Evolutionary conservation across 2,888 invertebrate species (phyloP).

Genomic region (Acanthoscelides obtectus): DNA sequence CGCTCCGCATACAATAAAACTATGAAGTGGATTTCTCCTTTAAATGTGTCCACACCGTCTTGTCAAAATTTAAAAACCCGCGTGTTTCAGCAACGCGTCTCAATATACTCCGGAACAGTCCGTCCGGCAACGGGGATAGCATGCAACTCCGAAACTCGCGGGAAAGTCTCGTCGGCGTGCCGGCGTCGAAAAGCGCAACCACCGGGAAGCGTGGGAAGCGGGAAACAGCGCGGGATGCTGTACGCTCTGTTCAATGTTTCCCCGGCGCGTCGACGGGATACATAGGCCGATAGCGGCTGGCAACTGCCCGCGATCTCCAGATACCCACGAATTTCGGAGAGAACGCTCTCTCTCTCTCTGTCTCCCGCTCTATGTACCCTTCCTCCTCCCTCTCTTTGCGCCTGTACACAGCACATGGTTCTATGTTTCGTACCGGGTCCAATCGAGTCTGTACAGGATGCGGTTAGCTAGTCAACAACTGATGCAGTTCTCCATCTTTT

Average conservation of each 20-base stretch:
- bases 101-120: background rate
- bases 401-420: background rate
- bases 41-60: no score
- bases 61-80: no score
- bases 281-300: background rate
- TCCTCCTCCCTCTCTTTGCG: background rate
- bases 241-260: background rate
- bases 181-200: background rate
- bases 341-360: background rate
- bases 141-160: background rate
- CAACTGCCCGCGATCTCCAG: background rate
- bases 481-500: no score
- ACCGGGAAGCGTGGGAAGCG: no score
- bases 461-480: no score
- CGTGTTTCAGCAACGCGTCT: no score
- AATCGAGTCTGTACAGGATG: no score
- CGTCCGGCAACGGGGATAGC: background rate
- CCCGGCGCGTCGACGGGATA: background rate
- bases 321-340: background rate
- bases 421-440: background rate
- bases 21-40: no score
- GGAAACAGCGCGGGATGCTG: background rate
- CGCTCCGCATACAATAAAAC: no score
- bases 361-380: background rate
- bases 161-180: background rate